A percentile compares a stretch with the other conserved stretches of the same genome.
Conservation (phyloP, 2,888 invertebrate species). For the Syrista parreyssii region DNA sequence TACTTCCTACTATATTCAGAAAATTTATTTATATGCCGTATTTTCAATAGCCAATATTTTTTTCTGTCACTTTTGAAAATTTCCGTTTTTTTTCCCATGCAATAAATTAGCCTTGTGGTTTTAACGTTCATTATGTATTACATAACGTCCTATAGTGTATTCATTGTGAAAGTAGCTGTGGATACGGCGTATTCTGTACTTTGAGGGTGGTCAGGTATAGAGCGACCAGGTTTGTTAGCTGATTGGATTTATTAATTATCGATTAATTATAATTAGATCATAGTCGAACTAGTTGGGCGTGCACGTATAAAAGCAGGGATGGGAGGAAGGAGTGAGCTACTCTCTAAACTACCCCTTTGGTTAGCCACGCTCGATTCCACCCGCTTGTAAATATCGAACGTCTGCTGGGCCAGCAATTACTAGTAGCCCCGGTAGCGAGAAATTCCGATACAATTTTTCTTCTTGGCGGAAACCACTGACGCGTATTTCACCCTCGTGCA, state of each 20-base stretch:
- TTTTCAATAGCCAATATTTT: neutral
- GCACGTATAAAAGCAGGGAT: neutral
- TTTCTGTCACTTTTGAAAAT: neutral
- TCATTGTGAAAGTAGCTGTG: neutral
- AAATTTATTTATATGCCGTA: neutral
- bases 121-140: neutral
- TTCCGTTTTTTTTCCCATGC: no score
- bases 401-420: neutral
- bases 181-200: neutral
- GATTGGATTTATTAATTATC: constrained; percentile 33
- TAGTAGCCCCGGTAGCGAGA: neutral
- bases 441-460: neutral
- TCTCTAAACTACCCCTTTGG: neutral
- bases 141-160: neutral
- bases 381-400: neutral
- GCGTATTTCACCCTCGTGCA: neutral
- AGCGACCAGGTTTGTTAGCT: constrained; percentile 5
- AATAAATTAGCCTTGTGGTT: neutral
- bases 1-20: neutral
- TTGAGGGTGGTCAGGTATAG: neutral
- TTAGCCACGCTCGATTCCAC: neutral
- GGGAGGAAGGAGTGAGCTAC: neutral
- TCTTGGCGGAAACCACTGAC: neutral
- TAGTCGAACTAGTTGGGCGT: neutral
- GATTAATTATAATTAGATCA: constrained; percentile 19